Conservation (phyloP, 2,888 invertebrate genomes). For the Pecten maximus region DNA sequence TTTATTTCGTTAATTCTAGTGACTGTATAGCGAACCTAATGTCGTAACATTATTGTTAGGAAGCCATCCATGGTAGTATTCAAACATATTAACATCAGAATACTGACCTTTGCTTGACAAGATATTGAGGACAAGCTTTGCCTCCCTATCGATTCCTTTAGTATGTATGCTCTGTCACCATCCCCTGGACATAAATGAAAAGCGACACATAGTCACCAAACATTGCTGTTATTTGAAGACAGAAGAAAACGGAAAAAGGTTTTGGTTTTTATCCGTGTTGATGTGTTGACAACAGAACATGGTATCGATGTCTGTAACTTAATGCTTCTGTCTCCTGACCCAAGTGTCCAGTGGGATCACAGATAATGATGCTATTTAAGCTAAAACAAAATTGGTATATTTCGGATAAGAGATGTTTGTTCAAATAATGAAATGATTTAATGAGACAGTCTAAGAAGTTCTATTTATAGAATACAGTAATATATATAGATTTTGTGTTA, state of each 20-base stretch:
- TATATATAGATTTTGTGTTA: too few relatives aligned
- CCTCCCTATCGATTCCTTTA: not conserved
- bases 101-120: not conserved
- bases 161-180: not conserved
- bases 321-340: not conserved
- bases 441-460: too few relatives aligned
- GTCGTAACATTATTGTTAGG: constrained; percentile 47
- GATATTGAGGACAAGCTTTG: not conserved
- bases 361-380: too few relatives aligned
- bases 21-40: constrained; percentile 19
- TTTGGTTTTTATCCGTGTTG: not conserved
- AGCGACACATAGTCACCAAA: not conserved
- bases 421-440: too few relatives aligned
- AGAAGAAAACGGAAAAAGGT: constrained; percentile 27
- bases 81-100: constrained; percentile 22
- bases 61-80: constrained; percentile 39
- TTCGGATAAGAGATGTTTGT: too few relatives aligned
- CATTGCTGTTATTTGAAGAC: constrained; percentile 4
- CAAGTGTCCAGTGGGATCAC: not conserved
- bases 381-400: too few relatives aligned
- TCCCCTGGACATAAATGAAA: not conserved
- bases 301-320: not conserved
- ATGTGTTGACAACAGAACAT: not conserved
- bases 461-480: too few relatives aligned
- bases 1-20: constrained; percentile 44